A percentile compares a stretch with the other conserved stretches of the same genome.
These are phyloP conservation scores for Agelaius tricolor DNA, from an alignment of 2,113 vertebrate genomes.

Conservation along the genomic window DNA sequence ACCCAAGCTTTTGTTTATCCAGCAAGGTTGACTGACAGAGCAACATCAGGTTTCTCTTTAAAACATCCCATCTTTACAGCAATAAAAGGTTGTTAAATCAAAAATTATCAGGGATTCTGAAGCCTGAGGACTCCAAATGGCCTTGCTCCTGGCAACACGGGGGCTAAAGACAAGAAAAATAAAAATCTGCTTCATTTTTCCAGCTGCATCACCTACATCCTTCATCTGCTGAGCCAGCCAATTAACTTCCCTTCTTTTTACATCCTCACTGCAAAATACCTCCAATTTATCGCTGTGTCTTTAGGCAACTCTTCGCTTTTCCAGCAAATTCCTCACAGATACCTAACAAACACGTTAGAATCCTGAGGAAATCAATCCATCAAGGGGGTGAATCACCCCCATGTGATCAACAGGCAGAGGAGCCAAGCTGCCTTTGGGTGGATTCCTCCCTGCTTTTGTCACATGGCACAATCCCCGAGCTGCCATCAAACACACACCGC, in stretches of 20 bases:
- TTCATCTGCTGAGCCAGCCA: not conserved
- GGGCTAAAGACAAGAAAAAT: not conserved
- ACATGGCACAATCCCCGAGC: fast-evolving
- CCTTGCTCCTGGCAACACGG: not conserved
- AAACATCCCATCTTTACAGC: not conserved
- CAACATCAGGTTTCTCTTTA: not conserved
- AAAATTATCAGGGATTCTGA: not conserved
- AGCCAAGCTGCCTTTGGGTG: not conserved
- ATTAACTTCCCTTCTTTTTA: not conserved
- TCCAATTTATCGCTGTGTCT: not conserved
- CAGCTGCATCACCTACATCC: not conserved
- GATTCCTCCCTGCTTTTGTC: not conserved
- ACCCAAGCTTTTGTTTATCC: not conserved
- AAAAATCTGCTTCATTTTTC: not conserved
- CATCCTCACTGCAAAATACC: not conserved
- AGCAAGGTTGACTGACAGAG: not conserved
- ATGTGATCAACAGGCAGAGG: not conserved
- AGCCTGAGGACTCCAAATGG: not conserved
- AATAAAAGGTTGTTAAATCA: not conserved
- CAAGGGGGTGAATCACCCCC: not conserved
- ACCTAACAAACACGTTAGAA: fast-evolving
- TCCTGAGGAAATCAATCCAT: not conserved
- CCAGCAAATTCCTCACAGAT: not conserved
- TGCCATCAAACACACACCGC: not conserved
- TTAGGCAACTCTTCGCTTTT: not conserved